These are phyloP conservation scores for Trichopoda pennipes DNA, from an alignment of 2,888 invertebrate species.

Conservation along the genomic window DNA sequence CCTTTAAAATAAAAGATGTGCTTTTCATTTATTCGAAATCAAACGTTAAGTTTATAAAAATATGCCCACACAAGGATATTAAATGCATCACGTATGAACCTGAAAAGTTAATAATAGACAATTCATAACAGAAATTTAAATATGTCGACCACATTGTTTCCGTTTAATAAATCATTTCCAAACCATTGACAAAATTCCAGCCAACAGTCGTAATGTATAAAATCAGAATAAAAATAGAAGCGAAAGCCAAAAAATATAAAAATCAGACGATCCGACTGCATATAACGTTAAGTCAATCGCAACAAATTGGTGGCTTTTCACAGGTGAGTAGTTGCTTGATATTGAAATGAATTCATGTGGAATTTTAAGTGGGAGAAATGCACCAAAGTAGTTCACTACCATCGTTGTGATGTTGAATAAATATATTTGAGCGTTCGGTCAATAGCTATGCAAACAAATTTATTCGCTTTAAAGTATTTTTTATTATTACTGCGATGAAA, in stretches of 20 bases:
- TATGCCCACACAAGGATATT: neutral
- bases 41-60: neutral
- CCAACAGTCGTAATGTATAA: conserved; percentile 48
- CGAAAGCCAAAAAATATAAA: conserved; percentile 16
- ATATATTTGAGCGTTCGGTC: too few relatives aligned
- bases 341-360: conserved; percentile 69
- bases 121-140: conserved; percentile 69
- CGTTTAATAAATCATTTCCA: conserved; percentile 70
- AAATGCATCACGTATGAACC: neutral
- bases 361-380: conserved; percentile 37
- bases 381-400: neutral
- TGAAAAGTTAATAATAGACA: conserved; percentile 62
- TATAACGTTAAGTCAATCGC: conserved; percentile 61
- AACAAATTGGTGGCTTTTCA: conserved; percentile 72
- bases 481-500: too few relatives aligned
- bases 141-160: conserved; percentile 69
- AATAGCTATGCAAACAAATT: neutral
- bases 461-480: too few relatives aligned
- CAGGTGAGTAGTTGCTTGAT: conserved; percentile 69
- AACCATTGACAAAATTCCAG: conserved; percentile 63
- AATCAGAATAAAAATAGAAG: conserved; percentile 29
- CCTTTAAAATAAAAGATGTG: too few relatives aligned
- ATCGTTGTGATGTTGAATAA: too few relatives aligned
- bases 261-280: conserved; percentile 8
- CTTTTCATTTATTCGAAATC: neutral